A percentile compares a stretch with the other conserved stretches of the same genome.
These are phyloP conservation scores for Erinaceus europaeus DNA, from an alignment of 2,113 vertebrate genomes.

Conservation along the genomic window DNA sequence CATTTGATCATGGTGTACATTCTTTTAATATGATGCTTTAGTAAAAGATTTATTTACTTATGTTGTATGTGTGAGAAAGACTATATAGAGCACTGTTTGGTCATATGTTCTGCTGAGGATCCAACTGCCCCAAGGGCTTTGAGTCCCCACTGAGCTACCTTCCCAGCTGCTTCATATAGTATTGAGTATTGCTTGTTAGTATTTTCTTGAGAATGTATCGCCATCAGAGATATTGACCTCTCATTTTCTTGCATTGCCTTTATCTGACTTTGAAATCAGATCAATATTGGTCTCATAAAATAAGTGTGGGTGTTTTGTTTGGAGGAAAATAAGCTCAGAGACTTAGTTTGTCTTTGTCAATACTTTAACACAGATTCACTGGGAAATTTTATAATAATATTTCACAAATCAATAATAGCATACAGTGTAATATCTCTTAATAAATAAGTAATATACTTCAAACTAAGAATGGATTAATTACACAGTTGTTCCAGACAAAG, in stretches of 20 bases:
- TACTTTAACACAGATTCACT: background rate
- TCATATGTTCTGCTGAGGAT: too few species aligned
- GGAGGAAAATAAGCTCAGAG: background rate
- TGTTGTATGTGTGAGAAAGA: too few species aligned
- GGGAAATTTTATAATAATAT: background rate
- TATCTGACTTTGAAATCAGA: background rate
- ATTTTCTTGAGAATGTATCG: background rate
- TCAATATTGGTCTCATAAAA: background rate
- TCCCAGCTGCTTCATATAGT: too few species aligned
- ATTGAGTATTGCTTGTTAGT: background rate
- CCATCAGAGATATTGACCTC: background rate
- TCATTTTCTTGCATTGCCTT: background rate
- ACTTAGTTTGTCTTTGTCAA: background rate
- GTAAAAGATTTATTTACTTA: too few species aligned
- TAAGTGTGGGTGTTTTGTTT: background rate
- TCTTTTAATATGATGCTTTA: too few species aligned
- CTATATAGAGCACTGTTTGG: too few species aligned
- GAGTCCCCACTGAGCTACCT: too few species aligned
- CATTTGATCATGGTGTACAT: too few species aligned
- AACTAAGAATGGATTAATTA: background rate
- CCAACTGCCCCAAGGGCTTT: too few species aligned
- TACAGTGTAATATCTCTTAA: background rate
- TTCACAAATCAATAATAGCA: background rate
- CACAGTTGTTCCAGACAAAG: background rate
- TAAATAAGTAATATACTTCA: background rate